These are phyloP conservation scores for Bicyclus anynana DNA, from an alignment of 1,140 invertebrate genomes.

Conservation along the genomic window DNA sequence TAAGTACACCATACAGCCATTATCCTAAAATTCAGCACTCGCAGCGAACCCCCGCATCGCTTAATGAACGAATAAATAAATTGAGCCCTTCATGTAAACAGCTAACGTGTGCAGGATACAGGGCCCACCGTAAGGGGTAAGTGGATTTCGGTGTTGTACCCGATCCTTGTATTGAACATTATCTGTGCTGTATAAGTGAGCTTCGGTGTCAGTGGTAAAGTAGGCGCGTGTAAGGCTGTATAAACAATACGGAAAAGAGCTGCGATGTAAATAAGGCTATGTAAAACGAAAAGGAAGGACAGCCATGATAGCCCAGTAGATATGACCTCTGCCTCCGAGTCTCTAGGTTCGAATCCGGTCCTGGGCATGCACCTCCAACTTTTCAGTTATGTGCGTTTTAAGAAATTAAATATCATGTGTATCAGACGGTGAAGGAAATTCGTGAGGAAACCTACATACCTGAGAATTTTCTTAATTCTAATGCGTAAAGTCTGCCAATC, in stretches of 20 bases:
- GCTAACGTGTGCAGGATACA: conserved; percentile 55
- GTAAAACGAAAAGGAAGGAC: neutral
- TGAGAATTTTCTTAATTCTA: too few species aligned
- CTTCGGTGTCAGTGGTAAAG: conserved; percentile 25
- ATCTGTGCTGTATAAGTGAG: conserved; percentile 35
- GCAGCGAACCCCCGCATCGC: conserved; percentile 60
- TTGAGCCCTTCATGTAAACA: conserved; percentile 73
- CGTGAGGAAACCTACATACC: too few species aligned
- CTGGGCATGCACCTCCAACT: too few species aligned
- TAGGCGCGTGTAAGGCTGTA: conserved; percentile 6
- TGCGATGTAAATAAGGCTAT: neutral
- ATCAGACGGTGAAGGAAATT: too few species aligned
- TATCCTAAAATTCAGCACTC: conserved; percentile 71
- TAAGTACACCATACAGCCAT: conserved; percentile 55
- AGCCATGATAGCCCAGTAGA: neutral
- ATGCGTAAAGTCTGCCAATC: too few species aligned
- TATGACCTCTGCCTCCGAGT: too few species aligned
- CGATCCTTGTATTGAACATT: conserved; percentile 53
- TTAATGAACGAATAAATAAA: conserved; percentile 76
- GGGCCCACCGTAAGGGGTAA: conserved; percentile 68
- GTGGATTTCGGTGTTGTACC: conserved; percentile 73
- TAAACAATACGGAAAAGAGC: conserved; percentile 19
- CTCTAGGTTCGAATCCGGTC: too few species aligned
- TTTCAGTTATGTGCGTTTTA: too few species aligned
- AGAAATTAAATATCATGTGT: too few species aligned